Conservation (phyloP, 2,797 vertebrate genomes). For the Epinephelus awoara region DNA sequence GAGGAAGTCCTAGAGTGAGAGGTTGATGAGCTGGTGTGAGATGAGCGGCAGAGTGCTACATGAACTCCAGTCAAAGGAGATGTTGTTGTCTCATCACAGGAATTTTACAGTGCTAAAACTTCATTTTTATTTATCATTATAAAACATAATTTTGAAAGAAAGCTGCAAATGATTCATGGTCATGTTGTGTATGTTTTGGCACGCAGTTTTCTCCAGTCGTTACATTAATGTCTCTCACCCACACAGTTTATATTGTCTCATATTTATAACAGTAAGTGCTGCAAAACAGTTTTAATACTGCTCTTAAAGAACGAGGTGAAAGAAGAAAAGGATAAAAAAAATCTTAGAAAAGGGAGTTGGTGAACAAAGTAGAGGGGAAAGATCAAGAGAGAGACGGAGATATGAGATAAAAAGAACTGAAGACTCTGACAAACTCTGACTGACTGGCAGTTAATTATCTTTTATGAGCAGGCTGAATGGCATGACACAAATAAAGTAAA, state of each 20-base stretch:
- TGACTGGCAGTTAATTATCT: slow-evolving; percentile 24
- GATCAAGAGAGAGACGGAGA: background rate
- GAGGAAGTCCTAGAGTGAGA: slow-evolving; percentile 37
- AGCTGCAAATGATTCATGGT: background rate
- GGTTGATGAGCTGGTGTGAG: slow-evolving; percentile 59
- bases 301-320: background rate
- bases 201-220: background rate
- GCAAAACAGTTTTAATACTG: background rate
- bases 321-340: background rate
- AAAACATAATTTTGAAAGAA: background rate
- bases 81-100: slow-evolving; percentile 1
- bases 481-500: background rate
- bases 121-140: background rate
- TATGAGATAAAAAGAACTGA: slow-evolving; percentile 16
- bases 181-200: background rate
- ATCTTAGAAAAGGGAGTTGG: slow-evolving; percentile 9
- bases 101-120: background rate
- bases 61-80: slow-evolving; percentile 22
- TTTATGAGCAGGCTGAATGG: slow-evolving; percentile 6
- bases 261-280: background rate
- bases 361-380: background rate
- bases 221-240: background rate
- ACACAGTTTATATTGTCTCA: background rate
- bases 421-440: slow-evolving; percentile 24
- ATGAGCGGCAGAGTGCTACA: slow-evolving; percentile 39